Evolutionary conservation across 2,113 vertebrate species (phyloP).

Genomic region (Tor tambroides): DNA sequence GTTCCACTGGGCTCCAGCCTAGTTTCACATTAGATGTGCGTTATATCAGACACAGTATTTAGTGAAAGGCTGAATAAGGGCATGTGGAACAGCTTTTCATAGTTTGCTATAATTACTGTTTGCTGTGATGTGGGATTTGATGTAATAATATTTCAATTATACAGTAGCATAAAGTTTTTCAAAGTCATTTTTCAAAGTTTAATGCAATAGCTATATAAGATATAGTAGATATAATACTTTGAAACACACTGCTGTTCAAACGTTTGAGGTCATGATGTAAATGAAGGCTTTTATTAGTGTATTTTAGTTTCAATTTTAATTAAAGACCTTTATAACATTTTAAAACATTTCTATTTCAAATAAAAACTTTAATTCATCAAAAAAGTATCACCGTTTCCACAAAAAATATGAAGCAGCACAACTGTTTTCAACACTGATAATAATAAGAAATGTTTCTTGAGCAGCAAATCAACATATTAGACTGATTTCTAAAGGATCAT

Average conservation of each 20-base stretch:
- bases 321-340: not conserved
- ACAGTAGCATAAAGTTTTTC: not conserved
- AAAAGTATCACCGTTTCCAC: not conserved
- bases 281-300: not conserved
- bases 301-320: too few species aligned
- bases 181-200: conserved; percentile 20
- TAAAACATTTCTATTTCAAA: not conserved
- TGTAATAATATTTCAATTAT: conserved; percentile 14
- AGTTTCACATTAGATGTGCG: conserved; percentile 36
- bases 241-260: not conserved
- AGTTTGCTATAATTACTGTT: conserved; percentile 7
- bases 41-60: conserved; percentile 15
- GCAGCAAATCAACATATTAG: not conserved
- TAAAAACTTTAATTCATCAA: not conserved
- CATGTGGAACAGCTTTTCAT: conserved; percentile 27
- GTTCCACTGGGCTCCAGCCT: conserved; percentile 47
- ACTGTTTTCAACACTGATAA: not conserved
- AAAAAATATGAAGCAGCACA: not conserved
- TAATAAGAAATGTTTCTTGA: not conserved
- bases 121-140: conserved; percentile 14
- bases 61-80: conserved; percentile 27
- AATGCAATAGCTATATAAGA: not conserved
- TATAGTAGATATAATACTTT: not conserved
- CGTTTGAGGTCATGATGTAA: not conserved
- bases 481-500: not conserved